Percentiles rank a stretch among this genome's conserved stretches.
Evolutionary conservation across 2,113 vertebrate species (phyloP).

Genomic region (Phylloscopus whistleri): DNA sequence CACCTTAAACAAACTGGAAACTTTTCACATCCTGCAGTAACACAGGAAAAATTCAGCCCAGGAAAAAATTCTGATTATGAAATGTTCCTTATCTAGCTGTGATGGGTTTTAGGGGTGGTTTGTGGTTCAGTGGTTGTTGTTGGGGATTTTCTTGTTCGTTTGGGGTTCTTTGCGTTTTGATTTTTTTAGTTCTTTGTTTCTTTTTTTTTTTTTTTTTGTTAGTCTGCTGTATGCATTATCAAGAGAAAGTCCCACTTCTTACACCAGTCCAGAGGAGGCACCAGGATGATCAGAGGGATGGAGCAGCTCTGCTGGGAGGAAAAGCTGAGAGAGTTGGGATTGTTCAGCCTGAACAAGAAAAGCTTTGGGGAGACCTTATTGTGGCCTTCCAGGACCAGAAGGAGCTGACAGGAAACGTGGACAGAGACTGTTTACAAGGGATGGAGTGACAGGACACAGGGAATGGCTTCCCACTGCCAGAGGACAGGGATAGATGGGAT

Average conservation of each 20-base stretch:
- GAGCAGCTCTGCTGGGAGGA: background rate
- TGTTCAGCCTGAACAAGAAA: background rate
- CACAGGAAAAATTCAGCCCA: background rate
- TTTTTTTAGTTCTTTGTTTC: background rate
- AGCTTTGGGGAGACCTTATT: rapidly evolving
- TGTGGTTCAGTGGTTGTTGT: background rate
- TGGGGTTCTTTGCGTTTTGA: background rate
- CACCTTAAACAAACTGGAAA: background rate
- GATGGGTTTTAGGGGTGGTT: background rate
- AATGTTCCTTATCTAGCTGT: background rate
- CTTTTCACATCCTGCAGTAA: background rate
- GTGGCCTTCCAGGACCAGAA: background rate
- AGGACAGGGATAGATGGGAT: rapidly evolving
- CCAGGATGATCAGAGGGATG: background rate
- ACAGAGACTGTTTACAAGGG: background rate
- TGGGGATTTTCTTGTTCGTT: background rate
- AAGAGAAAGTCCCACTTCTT: background rate
- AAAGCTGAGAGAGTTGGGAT: background rate
- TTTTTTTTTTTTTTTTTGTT: background rate
- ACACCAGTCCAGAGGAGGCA: background rate
- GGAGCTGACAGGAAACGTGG: rapidly evolving
- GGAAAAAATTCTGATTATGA: background rate
- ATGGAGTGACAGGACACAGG: rapidly evolving
- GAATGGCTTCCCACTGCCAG: background rate
- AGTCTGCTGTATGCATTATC: background rate